Evolutionary conservation across 2,113 vertebrate species (phyloP).

Genomic region (Poeciliopsis prolifica): DNA sequence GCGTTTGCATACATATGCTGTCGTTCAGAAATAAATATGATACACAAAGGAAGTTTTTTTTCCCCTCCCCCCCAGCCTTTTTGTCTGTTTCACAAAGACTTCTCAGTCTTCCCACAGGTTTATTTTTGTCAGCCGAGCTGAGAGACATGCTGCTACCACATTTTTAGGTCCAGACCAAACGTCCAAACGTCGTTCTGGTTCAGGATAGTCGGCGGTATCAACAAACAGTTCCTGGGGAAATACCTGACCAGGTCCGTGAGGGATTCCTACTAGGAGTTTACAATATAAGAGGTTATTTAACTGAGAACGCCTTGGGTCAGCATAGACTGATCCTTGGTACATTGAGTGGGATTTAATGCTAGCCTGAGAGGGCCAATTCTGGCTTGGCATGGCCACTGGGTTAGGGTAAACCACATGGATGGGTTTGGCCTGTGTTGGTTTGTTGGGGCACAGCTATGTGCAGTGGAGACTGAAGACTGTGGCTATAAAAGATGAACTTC

Average conservation of each 20-base stretch:
- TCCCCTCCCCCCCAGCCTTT: not conserved
- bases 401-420: conserved; percentile 41
- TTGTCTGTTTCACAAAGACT: conserved; percentile 2
- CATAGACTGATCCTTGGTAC: conserved; percentile 19
- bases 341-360: conserved; percentile 36
- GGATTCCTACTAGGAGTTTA: conserved; percentile 21
- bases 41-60: not conserved
- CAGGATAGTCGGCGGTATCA: conserved; percentile 9
- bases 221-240: conserved; percentile 24
- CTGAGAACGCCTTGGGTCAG: conserved; percentile 19
- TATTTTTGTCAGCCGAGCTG: conserved; percentile 23
- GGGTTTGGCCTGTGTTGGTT: conserved; percentile 24
- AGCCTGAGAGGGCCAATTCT: conserved; percentile 41
- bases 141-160: conserved; percentile 18
- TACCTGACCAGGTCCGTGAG: conserved; percentile 1
- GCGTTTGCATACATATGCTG: not conserved
- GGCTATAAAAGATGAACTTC: conserved; percentile 8
- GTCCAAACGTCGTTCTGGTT: conserved; percentile 33
- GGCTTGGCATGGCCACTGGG: conserved; percentile 30
- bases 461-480: conserved; percentile 16
- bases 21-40: not conserved
- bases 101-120: not conserved
- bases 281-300: conserved; percentile 3
- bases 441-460: conserved; percentile 42
- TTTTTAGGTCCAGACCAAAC: conserved; percentile 39